Base-by-base conservation (phyloP, 2,797 vertebrate genomes). In the Malacoraja senta region DNA sequence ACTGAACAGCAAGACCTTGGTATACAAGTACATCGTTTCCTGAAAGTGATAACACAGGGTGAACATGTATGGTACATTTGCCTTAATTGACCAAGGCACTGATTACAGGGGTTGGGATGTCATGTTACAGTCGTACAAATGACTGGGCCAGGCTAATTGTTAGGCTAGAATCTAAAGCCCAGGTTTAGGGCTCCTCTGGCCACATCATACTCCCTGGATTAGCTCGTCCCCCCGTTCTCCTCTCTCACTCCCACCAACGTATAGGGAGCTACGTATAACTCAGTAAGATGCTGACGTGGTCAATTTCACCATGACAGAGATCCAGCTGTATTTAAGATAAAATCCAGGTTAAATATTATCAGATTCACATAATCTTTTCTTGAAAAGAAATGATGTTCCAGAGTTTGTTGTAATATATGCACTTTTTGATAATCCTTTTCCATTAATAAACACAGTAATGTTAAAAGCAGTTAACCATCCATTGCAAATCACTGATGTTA, bases 401-500 rank as follows among this genome's bases (percentile, higher is more conserved):
- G 88, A 91, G 35, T 3, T 53, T 74, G 68, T 44, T 53, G 4
- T 12, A 74, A 72, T 74, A 61, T 74, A 13, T 53, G 4, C 1
- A 78, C 61, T n/a, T 84, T 13, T 19, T 88, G n/a, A 68, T 35
- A 68, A 88, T 88, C 63, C 35, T 74, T 24, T 74, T 68, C 15
- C 38, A 74, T 53, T 32, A 72, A 72, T 53, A 53, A 53, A 72
- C 32, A 10, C 32, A 12, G 44, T 72, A 38, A 38, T 35, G 32
- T 32, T 90, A 65, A 90, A 65, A 44, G 32, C 44, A 44, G 88
- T 91, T 91, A 29, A 74, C 19, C 88, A 72, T 91, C 38, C 68
- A 13, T 53, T 24, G 72, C 44, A 53, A 76, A 92, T 72, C 71
- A 76, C 35, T 92, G 24, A 91, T 53, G 38, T 53, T 53, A 35